A percentile compares a stretch with the other conserved stretches of the same genome.
Conservation (phyloP, 2,113 vertebrate species). For the Papio anubis region DNA sequence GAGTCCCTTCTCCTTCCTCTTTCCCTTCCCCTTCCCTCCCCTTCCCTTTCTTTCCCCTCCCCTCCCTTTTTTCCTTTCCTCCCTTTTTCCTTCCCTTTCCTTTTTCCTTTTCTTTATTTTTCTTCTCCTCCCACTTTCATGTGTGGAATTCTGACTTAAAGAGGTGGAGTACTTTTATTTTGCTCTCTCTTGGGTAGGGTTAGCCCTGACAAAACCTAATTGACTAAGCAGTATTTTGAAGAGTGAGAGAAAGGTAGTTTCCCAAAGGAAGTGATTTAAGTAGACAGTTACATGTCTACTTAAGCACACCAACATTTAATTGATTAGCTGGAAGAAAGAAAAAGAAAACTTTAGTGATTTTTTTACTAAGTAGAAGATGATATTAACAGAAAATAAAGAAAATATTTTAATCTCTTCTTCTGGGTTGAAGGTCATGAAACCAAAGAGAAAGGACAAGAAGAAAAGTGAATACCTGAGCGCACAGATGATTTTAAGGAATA, state of each 20-base stretch:
- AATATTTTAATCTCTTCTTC: background rate
- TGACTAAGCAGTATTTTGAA: background rate
- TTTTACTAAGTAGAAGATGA: background rate
- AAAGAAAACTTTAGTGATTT: background rate
- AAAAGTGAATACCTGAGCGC: background rate
- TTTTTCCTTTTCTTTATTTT: accelerated
- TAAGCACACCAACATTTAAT: background rate
- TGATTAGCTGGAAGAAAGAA: background rate
- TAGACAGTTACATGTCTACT: background rate
- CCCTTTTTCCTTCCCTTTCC: background rate
- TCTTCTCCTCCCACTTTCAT: background rate
- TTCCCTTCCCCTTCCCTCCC: accelerated
- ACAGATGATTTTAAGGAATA: background rate
- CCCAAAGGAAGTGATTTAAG: background rate
- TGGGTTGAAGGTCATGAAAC: background rate
- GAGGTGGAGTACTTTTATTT: background rate
- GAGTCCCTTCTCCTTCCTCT: background rate
- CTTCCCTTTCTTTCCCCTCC: background rate
- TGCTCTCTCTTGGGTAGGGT: background rate
- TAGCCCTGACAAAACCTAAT: background rate
- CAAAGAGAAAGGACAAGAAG: background rate
- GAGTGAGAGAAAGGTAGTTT: background rate
- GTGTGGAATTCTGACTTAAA: no score
- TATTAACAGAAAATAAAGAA: background rate
- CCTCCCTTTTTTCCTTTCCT: accelerated